phyloP scores from a whole-genome alignment of 2,797 vertebrate genomes.

The Lagocephalus sceleratus region DNA sequence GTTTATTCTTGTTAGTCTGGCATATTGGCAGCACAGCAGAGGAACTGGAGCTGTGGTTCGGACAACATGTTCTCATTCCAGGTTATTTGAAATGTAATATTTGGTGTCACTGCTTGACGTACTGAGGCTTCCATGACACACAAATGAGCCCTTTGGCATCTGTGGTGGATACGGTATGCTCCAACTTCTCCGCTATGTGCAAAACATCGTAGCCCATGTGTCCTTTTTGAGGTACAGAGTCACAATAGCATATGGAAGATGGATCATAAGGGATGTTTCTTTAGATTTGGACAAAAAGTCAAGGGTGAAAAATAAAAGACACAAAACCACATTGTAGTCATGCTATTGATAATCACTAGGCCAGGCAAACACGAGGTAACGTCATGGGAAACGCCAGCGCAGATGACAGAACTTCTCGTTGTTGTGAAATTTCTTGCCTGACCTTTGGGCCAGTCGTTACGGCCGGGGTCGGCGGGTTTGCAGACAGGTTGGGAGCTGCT shows the following conservation, averaged over 20 bases:
- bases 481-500: slow-evolving; percentile 37
- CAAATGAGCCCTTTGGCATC: no score
- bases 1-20: no score
- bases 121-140: not conserved
- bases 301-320: no score
- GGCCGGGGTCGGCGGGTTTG: slow-evolving; percentile 27
- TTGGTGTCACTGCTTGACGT: not conserved
- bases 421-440: slow-evolving; percentile 21
- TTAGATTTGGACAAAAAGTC: no score
- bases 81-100: not conserved
- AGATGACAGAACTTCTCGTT: slow-evolving; percentile 6
- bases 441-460: slow-evolving; percentile 39
- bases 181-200: no score
- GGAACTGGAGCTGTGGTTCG: not conserved
- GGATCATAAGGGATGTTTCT: no score
- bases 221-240: no score
- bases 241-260: no score
- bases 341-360: not conserved
- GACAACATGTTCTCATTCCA: not conserved
- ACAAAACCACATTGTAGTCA: no score
- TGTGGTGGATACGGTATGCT: no score
- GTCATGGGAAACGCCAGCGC: not conserved
- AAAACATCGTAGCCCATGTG: no score
- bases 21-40: not conserved
- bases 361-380: not conserved